Conservation (phyloP, 2,888 invertebrate genomes). For the Folsomia manolachei region DNA sequence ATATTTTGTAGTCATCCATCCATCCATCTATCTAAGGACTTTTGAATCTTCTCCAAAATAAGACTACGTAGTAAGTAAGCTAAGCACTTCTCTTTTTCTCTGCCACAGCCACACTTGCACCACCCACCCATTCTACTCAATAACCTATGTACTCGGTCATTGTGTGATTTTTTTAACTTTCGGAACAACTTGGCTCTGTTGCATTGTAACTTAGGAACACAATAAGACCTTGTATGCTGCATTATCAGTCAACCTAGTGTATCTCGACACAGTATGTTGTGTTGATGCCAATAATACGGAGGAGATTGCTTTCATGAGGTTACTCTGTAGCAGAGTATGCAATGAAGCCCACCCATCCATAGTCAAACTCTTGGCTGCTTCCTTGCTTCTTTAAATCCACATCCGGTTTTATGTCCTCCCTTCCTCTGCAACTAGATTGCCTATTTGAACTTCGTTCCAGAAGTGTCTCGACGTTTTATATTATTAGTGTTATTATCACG, state of each 20-base stretch:
- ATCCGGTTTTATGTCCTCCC: conserved; percentile 15
- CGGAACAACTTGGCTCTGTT: neutral
- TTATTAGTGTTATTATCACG: conserved; percentile 29
- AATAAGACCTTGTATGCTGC: too few species aligned
- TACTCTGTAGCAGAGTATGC: neutral
- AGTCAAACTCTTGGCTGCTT: conserved; percentile 5
- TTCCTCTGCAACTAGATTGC: conserved; percentile 1
- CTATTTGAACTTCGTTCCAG: conserved; percentile 11
- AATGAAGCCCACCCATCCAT: neutral
- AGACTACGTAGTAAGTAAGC: neutral
- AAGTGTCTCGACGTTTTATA: conserved; percentile 16
- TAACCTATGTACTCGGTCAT: neutral
- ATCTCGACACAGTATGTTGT: too few species aligned
- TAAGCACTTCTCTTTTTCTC: too few species aligned
- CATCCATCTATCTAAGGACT: too few species aligned
- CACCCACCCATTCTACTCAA: neutral
- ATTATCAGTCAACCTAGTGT: too few species aligned
- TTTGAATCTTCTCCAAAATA: conserved; percentile 20
- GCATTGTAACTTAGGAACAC: too few species aligned
- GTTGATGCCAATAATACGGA: neutral
- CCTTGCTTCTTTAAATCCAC: conserved; percentile 17
- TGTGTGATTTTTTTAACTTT: conserved; percentile 9
- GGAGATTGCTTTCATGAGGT: too few species aligned
- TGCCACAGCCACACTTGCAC: neutral
- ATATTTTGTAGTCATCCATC: too few species aligned